Conservation (phyloP, 2,113 vertebrate genomes). For the Condylura cristata region DNA sequence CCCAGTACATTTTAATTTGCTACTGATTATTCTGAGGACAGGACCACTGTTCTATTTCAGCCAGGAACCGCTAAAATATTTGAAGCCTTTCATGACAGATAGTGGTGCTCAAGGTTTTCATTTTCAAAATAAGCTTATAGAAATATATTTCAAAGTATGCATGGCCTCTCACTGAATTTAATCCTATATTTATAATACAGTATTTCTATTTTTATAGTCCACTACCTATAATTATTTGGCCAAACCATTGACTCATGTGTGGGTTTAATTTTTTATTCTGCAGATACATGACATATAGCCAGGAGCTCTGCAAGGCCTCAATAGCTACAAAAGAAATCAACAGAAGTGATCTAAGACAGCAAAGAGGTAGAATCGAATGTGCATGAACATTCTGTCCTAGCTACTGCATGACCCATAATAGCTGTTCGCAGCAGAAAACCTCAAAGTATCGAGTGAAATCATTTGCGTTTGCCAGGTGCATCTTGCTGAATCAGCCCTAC, state of each 20-base stretch:
- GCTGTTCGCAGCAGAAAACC: conserved; percentile 50
- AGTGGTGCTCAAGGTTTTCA: neutral
- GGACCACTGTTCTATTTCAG: neutral
- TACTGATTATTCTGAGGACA: neutral
- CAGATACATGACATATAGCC: neutral
- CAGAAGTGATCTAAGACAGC: neutral
- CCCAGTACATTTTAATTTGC: neutral
- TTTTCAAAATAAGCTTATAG: neutral
- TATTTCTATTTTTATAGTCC: neutral
- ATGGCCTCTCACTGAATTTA: neutral
- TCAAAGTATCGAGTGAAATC: conserved; percentile 31
- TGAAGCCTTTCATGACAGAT: neutral
- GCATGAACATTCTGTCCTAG: conserved; percentile 16
- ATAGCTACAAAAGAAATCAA: neutral
- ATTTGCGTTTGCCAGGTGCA: conserved; percentile 63
- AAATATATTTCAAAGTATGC: conserved; percentile 18
- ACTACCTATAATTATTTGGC: neutral
- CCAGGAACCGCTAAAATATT: neutral
- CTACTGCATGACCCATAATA: conserved; percentile 34
- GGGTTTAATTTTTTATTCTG: conserved; percentile 13
- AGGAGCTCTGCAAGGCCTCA: neutral
- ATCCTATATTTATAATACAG: conserved; percentile 8
- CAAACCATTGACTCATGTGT: neutral
- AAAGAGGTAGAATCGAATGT: conserved; percentile 59
- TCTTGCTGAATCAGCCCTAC: conserved; percentile 73